phyloP scores from a whole-genome alignment of 2,113 vertebrate species.

The Takifugu flavidus region DNA sequence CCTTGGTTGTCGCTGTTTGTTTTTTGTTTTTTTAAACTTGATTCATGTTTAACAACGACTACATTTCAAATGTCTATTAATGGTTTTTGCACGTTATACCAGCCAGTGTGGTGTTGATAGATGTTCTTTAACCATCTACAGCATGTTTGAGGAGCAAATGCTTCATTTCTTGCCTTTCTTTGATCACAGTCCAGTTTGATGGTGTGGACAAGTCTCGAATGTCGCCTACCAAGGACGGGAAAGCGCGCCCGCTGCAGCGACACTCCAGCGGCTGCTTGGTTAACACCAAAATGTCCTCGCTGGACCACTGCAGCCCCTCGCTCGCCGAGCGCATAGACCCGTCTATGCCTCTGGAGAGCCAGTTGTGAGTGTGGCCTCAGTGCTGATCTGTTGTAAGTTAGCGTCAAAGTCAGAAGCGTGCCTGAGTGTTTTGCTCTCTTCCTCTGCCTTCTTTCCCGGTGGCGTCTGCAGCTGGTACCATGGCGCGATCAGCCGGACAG shows the following conservation, averaged over 20 bases:
- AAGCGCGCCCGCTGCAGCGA: conserved; percentile 80
- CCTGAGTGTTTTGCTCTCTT: background rate
- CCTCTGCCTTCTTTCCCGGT: background rate
- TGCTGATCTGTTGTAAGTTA: background rate
- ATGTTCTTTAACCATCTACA: background rate
- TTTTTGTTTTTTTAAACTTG: background rate
- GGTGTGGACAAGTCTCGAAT: conserved; percentile 80
- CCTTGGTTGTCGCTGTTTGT: conserved; percentile 3
- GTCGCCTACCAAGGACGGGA: conserved; percentile 87
- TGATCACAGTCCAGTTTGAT: conserved; percentile 84
- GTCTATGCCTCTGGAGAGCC: conserved; percentile 88
- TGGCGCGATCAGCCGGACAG: conserved; percentile 92
- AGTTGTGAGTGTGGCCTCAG: conserved; percentile 82
- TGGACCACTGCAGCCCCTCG: conserved; percentile 80
- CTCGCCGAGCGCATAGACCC: conserved; percentile 91
- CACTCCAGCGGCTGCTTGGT: conserved; percentile 84
- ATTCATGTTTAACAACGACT: conserved; percentile 3
- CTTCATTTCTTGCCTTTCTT: conserved; percentile 16
- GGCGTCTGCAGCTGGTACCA: conserved; percentile 89
- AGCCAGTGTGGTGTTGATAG: too few species aligned
- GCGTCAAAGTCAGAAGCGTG: background rate
- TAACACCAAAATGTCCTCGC: conserved; percentile 79
- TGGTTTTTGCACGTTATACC: too few species aligned
- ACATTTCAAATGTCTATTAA: background rate
- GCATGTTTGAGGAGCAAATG: background rate